Conservation (phyloP, 2,797 vertebrate genomes). For the Heteromormyrus szaboi region DNA sequence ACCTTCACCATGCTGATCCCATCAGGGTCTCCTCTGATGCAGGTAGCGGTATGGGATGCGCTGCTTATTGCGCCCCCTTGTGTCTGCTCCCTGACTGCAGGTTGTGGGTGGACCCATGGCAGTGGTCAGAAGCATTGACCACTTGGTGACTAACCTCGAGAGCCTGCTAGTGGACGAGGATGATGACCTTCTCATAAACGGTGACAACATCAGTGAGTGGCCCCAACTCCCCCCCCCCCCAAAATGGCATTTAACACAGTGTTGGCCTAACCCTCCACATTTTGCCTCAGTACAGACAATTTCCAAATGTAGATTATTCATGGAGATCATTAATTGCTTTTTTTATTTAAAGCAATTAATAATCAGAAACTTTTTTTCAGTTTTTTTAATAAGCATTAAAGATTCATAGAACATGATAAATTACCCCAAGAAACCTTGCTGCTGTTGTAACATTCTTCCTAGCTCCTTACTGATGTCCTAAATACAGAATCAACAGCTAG, state of each 20-base stretch:
- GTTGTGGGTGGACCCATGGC: slow-evolving; percentile 79
- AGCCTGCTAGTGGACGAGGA: slow-evolving; percentile 54
- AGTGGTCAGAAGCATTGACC: slow-evolving; percentile 71
- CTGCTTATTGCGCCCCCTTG: neutral
- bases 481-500: neutral
- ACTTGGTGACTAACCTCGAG: slow-evolving; percentile 66
- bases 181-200: slow-evolving; percentile 58
- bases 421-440: neutral
- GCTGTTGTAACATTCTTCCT: neutral
- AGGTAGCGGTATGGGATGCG: neutral
- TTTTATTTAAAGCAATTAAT: neutral
- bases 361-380: neutral
- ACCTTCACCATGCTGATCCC: neutral
- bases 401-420: neutral
- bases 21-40: neutral
- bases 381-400: neutral
- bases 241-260: neutral
- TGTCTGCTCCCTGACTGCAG: slow-evolving; percentile 47
- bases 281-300: neutral
- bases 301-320: neutral
- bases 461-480: neutral
- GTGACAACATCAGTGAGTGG: slow-evolving; percentile 69
- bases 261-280: neutral
- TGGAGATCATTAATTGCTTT: neutral
- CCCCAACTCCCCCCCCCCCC: neutral